These are phyloP conservation scores for Anastrepha ludens DNA, from an alignment of 1,140 invertebrate genomes.

Conservation along the genomic window DNA sequence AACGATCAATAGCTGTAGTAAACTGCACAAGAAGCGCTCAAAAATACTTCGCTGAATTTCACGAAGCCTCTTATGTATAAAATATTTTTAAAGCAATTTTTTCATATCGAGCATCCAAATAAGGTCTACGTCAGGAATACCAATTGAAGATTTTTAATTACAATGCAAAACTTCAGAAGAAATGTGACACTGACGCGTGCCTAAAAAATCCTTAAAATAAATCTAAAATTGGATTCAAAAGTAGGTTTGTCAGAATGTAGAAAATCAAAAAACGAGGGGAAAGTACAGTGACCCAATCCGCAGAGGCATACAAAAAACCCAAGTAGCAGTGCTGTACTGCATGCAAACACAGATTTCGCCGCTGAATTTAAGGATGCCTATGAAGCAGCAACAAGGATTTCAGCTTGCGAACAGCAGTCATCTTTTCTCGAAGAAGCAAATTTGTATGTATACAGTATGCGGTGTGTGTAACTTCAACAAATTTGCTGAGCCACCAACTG, in stretches of 20 bases:
- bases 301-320: not conserved
- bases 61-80: too few species aligned
- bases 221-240: not conserved
- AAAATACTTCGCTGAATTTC: too few species aligned
- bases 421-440: not conserved
- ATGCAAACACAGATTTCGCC: not conserved
- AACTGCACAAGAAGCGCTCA: too few species aligned
- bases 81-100: too few species aligned
- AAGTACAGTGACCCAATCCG: slow-evolving; percentile 12
- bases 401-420: slow-evolving; percentile 15
- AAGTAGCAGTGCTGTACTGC: not conserved
- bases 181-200: not conserved
- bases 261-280: not conserved
- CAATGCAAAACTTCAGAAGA: not conserved
- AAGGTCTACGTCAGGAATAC: too few species aligned
- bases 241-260: not conserved
- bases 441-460: not conserved
- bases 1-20: too few species aligned
- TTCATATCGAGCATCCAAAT: too few species aligned
- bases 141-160: not conserved
- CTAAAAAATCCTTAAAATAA: not conserved
- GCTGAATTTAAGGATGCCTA: not conserved
- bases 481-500: slow-evolving; percentile 26
- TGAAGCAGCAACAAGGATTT: not conserved
- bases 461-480: not conserved